Conservation (phyloP, 2,888 invertebrate species). For the Parasteatoda lunata region DNA sequence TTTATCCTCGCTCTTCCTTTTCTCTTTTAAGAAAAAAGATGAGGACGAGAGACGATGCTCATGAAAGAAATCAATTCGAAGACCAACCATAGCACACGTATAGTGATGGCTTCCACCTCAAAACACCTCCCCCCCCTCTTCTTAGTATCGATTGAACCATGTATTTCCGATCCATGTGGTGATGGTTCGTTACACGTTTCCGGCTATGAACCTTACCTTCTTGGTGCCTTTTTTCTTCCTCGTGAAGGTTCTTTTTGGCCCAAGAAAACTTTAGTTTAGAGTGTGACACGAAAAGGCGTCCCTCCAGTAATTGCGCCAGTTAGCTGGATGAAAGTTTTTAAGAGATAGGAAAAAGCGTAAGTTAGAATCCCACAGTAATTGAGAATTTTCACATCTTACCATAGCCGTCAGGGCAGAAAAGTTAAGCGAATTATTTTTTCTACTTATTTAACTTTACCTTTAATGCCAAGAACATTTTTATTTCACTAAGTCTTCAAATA, state of each 20-base stretch:
- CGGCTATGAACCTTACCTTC: slow-evolving; percentile 8
- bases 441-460: not conserved
- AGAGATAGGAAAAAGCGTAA: slow-evolving; percentile 8
- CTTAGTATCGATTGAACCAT: slow-evolving; percentile 33
- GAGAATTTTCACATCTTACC: slow-evolving; percentile 28
- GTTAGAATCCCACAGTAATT: slow-evolving; percentile 35
- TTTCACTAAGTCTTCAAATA: too few species aligned
- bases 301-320: slow-evolving; percentile 41
- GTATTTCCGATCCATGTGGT: slow-evolving; percentile 55
- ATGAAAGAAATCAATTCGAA: slow-evolving; percentile 56
- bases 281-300: not conserved
- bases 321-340: slow-evolving; percentile 37
- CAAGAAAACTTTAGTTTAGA: slow-evolving; percentile 4
- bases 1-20: slow-evolving; percentile 10
- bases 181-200: slow-evolving; percentile 58
- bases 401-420: slow-evolving; percentile 7
- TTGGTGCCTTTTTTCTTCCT: slow-evolving; percentile 17
- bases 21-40: slow-evolving; percentile 6
- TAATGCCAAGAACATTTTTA: too few species aligned
- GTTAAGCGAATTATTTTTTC: slow-evolving; percentile 25
- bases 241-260: slow-evolving; percentile 39
- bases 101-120: slow-evolving; percentile 11
- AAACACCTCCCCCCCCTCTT: not conserved
- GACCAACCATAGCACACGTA: slow-evolving; percentile 28
- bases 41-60: slow-evolving; percentile 36